Evolutionary conservation across 2,888 invertebrate species (phyloP).

Genomic region (Heliconius charithonia): DNA sequence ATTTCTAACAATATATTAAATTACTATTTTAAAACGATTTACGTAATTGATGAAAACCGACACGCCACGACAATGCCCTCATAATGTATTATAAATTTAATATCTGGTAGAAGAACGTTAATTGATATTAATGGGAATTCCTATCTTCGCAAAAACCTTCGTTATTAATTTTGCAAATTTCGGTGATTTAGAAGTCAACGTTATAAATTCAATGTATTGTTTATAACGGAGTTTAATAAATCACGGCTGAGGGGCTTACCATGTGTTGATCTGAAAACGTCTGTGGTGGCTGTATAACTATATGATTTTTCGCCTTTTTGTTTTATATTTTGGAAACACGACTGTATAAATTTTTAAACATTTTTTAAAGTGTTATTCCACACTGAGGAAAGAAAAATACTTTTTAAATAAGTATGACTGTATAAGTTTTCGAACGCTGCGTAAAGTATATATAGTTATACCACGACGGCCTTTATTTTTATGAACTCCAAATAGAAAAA

Average conservation of each 20-base stretch:
- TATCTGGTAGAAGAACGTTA: slow-evolving; percentile 24
- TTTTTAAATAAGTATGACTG: too few species aligned
- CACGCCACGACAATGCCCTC: slow-evolving; percentile 5
- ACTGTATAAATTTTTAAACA: too few species aligned
- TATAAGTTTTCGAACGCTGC: too few species aligned
- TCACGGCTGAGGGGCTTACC: slow-evolving; percentile 28
- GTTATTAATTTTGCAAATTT: slow-evolving; percentile 31
- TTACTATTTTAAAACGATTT: not conserved
- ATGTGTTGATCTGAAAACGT: not conserved
- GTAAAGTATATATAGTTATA: too few species aligned
- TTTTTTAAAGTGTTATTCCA: too few species aligned
- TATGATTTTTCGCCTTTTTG: not conserved
- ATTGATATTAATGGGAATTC: slow-evolving; percentile 40
- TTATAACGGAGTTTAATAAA: slow-evolving; percentile 39
- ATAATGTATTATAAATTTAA: slow-evolving; percentile 22
- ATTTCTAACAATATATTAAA: not conserved
- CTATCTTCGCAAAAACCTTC: slow-evolving; percentile 25
- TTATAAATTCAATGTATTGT: slow-evolving; percentile 29
- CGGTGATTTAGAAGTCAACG: slow-evolving; percentile 16
- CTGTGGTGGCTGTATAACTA: not conserved
- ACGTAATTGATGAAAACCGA: not conserved
- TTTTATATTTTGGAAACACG: too few species aligned
- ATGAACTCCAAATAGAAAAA: not conserved
- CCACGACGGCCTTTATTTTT: not conserved
- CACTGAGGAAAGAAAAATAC: too few species aligned